Evolutionary conservation across 2,113 vertebrate species (phyloP).

Genomic region (Ophiodon elongatus): DNA sequence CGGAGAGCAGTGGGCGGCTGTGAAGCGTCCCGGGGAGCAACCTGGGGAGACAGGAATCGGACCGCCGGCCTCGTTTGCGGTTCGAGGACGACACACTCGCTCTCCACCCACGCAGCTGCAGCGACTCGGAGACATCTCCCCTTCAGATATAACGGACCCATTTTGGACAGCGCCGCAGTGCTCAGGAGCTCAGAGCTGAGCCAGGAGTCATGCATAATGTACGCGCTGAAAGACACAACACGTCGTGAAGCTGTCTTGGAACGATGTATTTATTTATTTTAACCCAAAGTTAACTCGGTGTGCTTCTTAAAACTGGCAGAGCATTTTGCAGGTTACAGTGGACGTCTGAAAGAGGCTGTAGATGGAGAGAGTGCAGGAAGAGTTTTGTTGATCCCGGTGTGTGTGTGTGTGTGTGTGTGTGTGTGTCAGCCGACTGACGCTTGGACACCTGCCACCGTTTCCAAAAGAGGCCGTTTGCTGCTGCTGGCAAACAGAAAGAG

Average conservation of each 20-base stretch:
- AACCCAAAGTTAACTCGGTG: not conserved
- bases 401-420: not conserved
- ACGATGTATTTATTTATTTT: too few species aligned
- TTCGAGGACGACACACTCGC: too few species aligned
- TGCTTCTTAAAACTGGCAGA: slow-evolving; percentile 8
- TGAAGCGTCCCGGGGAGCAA: too few species aligned
- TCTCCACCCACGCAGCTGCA: too few species aligned
- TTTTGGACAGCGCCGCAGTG: not conserved
- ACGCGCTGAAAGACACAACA: not conserved
- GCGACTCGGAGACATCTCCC: not conserved
- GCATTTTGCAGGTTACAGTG: slow-evolving; percentile 21
- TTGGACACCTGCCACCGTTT: slow-evolving; percentile 50
- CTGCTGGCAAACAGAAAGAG: slow-evolving; percentile 31
- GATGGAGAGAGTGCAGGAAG: slow-evolving; percentile 11
- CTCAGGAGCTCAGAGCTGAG: not conserved
- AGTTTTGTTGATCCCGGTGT: not conserved
- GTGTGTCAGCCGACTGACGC: slow-evolving; percentile 30
- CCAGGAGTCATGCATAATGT: not conserved
- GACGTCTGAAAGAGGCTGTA: slow-evolving; percentile 17
- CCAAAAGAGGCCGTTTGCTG: slow-evolving; percentile 47
- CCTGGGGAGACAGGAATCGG: too few species aligned
- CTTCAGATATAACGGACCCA: not conserved
- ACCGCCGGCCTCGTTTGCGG: too few species aligned
- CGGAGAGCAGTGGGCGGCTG: too few species aligned
- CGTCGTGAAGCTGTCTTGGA: not conserved